A percentile compares a stretch with the other conserved stretches of the same genome.
phyloP scores from a whole-genome alignment of 1,140 invertebrate genomes.

The Cyclargus thomasi region DNA sequence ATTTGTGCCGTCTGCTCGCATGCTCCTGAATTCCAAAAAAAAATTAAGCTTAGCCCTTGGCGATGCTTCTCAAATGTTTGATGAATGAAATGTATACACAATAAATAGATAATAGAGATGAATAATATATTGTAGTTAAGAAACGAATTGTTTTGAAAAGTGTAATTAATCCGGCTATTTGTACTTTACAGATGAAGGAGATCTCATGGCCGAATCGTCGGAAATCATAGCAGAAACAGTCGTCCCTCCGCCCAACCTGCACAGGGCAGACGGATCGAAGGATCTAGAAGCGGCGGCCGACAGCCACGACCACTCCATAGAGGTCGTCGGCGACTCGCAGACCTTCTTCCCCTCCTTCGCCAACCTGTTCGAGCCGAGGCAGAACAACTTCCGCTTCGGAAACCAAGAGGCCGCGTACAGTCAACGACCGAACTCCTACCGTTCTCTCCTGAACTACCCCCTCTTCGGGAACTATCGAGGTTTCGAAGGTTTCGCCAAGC shows the following conservation, averaged over 20 bases:
- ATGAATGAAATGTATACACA: too few relatives aligned
- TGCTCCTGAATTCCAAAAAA: too few relatives aligned
- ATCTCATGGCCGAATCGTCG: constrained; percentile 63
- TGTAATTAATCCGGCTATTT: neutral
- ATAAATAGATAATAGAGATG: too few relatives aligned
- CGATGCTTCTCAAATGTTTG: too few relatives aligned
- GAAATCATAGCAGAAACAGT: constrained; percentile 64
- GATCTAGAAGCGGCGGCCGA: constrained; percentile 40
- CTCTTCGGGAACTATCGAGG: constrained; percentile 63
- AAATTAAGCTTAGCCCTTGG: too few relatives aligned
- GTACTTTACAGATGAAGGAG: constrained; percentile 57
- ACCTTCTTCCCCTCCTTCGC: constrained; percentile 71
- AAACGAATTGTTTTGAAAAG: too few relatives aligned
- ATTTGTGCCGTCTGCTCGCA: too few relatives aligned
- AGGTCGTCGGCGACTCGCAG: constrained; percentile 64
- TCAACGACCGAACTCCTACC: constrained; percentile 68
- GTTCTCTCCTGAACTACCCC: constrained; percentile 68
- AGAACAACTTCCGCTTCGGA: constrained; percentile 57
- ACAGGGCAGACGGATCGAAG: constrained; percentile 26
- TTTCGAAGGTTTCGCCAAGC: constrained; percentile 55
- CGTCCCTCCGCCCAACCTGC: constrained; percentile 40
- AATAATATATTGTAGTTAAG: too few relatives aligned
- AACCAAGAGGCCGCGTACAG: constrained; percentile 72
- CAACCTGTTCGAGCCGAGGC: constrained; percentile 66
- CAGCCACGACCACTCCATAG: constrained; percentile 62